Percentiles rank a stretch among this genome's conserved stretches.
These are phyloP conservation scores for Apis dorsata DNA, from an alignment of 1,140 invertebrate species.

Conservation along the genomic window DNA sequence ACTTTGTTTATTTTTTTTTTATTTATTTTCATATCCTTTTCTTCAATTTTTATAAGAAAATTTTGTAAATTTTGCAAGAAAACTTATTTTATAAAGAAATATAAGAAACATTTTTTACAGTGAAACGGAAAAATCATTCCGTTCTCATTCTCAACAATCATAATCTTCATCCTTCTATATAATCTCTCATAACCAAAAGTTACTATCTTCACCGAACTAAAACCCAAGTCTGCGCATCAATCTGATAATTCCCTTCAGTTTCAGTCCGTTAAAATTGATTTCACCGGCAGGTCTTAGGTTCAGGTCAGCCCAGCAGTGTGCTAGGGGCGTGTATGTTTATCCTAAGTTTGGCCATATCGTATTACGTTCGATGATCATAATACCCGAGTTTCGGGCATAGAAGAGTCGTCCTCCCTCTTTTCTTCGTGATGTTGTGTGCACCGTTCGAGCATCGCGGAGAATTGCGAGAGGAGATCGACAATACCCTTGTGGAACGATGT, in stretches of 20 bases:
- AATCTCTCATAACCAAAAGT: background rate
- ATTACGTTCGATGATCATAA: constrained; percentile 55
- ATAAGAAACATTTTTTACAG: no score
- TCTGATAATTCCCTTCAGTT: constrained; percentile 31
- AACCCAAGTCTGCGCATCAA: background rate
- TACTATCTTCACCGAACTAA: no score
- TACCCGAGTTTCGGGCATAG: constrained; percentile 34
- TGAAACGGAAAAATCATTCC: no score
- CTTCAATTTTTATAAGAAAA: no score
- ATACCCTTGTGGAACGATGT: constrained; percentile 53
- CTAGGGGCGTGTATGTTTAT: constrained; percentile 48
- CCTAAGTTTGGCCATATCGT: constrained; percentile 47
- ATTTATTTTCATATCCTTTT: no score
- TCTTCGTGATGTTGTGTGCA: background rate
- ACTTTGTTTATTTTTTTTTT: no score
- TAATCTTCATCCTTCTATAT: no score
- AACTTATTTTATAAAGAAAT: no score
- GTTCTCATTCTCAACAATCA: background rate
- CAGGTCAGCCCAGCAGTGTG: background rate
- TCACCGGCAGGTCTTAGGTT: background rate
- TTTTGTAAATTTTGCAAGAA: no score
- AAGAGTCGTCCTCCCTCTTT: constrained; percentile 22
- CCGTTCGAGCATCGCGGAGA: constrained; percentile 35
- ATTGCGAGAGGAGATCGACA: constrained; percentile 38
- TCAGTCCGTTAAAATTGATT: constrained; percentile 39